Evolutionary conservation across 2,888 invertebrate genomes (phyloP).

Genomic region (Parnassius smintheus): DNA sequence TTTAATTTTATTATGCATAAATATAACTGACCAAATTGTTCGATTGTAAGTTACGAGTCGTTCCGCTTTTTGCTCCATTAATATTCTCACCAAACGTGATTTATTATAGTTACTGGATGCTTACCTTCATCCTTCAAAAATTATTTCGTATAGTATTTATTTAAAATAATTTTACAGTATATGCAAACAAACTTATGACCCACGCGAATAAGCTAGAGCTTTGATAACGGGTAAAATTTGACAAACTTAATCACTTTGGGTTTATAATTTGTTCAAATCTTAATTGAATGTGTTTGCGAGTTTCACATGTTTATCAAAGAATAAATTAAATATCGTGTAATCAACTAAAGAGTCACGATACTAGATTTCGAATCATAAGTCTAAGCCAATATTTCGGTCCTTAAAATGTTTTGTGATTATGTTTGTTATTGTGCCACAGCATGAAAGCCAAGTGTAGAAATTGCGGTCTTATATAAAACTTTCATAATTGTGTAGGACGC

Average conservation of each 20-base stretch:
- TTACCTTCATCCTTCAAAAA: slow-evolving; percentile 9
- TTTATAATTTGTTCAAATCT: slow-evolving; percentile 13
- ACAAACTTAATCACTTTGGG: slow-evolving; percentile 47
- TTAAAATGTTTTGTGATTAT: no score
- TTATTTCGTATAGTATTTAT: slow-evolving; percentile 45
- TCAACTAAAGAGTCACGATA: no score
- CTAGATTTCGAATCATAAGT: no score
- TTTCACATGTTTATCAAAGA: neutral
- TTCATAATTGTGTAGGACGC: no score
- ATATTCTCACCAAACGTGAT: slow-evolving; percentile 1
- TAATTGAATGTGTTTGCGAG: neutral
- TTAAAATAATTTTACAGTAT: slow-evolving; percentile 64
- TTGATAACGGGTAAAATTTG: slow-evolving; percentile 70
- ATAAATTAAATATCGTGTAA: no score
- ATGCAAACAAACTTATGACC: slow-evolving; percentile 54
- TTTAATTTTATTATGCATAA: no score
- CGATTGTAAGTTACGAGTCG: slow-evolving; percentile 35
- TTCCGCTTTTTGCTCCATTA: slow-evolving; percentile 48
- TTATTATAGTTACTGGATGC: slow-evolving; percentile 11
- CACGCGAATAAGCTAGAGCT: slow-evolving; percentile 70
- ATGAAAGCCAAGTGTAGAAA: no score
- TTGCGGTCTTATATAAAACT: no score
- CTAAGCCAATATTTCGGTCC: no score
- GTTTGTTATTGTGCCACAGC: no score
- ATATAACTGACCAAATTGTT: no score